Evolutionary conservation across 2,888 invertebrate genomes (phyloP).

Genomic region (Listrodromus nycthemerus): DNA sequence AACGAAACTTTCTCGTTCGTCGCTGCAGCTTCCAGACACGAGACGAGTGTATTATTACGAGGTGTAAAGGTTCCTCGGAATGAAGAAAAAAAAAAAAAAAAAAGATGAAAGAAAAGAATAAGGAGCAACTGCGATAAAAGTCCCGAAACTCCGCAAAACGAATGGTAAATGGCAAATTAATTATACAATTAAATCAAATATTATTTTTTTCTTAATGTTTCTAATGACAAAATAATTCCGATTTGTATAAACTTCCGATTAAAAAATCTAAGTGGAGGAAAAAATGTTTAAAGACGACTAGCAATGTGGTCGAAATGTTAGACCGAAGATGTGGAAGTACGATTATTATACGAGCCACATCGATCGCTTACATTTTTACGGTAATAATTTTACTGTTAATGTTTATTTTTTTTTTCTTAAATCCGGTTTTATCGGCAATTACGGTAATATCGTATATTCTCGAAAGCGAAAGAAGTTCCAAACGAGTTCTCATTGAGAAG

Average conservation of each 20-base stretch:
- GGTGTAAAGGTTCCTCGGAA: neutral
- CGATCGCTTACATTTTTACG: too few relatives aligned
- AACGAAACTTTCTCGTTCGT: conserved; percentile 2
- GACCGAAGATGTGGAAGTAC: too few relatives aligned
- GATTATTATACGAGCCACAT: too few relatives aligned
- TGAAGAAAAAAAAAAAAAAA: neutral
- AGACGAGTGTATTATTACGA: neutral
- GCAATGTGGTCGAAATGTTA: too few relatives aligned
- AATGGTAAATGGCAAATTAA: neutral
- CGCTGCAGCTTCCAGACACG: neutral
- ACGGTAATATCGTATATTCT: neutral
- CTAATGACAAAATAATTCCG: too few relatives aligned
- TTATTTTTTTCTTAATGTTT: too few relatives aligned
- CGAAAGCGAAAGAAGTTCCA: neutral
- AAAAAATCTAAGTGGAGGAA: too few relatives aligned
- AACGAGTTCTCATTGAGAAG: neutral
- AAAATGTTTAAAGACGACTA: too few relatives aligned
- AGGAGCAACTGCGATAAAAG: neutral
- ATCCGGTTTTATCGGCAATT: neutral
- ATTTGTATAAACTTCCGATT: too few relatives aligned
- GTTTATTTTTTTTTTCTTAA: too few relatives aligned
- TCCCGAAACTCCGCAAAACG: neutral
- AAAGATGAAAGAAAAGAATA: neutral
- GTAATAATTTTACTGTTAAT: too few relatives aligned
- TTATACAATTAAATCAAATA: too few relatives aligned